Base-by-base conservation (phyloP, 2,797 vertebrate species). In the Lycodopsis pacificus region DNA sequence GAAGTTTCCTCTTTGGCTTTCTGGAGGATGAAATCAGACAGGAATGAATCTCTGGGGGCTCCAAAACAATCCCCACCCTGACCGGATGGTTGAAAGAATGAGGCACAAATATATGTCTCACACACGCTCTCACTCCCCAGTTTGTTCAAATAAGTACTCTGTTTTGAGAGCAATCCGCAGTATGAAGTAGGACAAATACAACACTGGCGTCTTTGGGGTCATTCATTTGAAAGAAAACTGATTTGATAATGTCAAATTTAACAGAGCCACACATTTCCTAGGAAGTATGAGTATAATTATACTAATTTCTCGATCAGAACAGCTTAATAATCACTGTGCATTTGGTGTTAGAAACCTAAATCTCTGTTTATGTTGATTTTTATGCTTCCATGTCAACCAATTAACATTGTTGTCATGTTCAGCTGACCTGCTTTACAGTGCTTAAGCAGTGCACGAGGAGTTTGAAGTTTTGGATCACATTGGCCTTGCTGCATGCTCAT, bases 1-100 rank as follows among this genome's bases (percentile, higher is more conserved):
- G 13, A 54, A 1, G 19, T 76, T 83, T 73, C 75, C 66, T 63
- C 11, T 54, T 51, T 61, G 42, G 34, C 10, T 73, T 79, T 69
- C 67, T 64, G 63, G 75, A 76, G 14, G 22, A 19, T 22, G 27
- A 81, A 27, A 51, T 40, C 42, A 65, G 19, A 77, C 32, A 80
- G 12, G 38, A 77, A 79, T 58, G 27, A 56, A 65, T 49, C 14
- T 42, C 2, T 30, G 13, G 19, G 15, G 40, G 17, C 56, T 22
- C 8, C 32, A 27, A 57, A 57, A 61, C 12, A 1, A 17, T 68
- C 46, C n/a, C 46, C 65, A 57, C n/a, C 53, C 72, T 49, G 36
- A 66, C 20, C 19, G 4, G 32, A 67, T 17, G 54, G 57, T 61
- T 58, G 11, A 17, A 46, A 1, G 38, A 63, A 73, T 57, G 32